Percentiles rank a stretch among this genome's conserved stretches.
Conservation (phyloP, 2,113 vertebrate genomes). For the Canis aureus region DNA sequence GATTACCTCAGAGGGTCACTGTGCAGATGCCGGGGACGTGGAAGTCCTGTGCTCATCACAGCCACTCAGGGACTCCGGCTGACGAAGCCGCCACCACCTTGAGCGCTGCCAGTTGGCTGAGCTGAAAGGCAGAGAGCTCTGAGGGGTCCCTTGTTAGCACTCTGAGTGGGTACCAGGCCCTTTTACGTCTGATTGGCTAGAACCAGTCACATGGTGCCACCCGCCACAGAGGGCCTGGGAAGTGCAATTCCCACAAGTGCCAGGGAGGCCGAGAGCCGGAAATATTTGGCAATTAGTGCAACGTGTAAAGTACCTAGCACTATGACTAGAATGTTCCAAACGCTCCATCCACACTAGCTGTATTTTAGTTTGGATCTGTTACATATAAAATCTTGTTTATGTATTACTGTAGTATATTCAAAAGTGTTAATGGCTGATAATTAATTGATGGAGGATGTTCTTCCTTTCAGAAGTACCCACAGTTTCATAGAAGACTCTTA, state of each 20-base stretch:
- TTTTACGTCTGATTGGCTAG: background rate
- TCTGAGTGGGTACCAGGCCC: background rate
- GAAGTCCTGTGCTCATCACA: background rate
- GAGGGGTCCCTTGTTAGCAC: background rate
- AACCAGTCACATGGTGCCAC: background rate
- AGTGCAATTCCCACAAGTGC: background rate
- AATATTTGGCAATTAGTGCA: background rate
- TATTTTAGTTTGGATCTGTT: background rate
- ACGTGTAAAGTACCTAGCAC: background rate
- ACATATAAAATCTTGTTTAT: background rate
- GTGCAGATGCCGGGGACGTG: background rate
- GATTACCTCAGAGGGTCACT: background rate
- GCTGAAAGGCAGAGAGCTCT: background rate
- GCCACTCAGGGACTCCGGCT: background rate
- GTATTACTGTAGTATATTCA: background rate
- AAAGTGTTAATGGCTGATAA: background rate
- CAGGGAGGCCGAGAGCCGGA: background rate
- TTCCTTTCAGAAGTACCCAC: background rate
- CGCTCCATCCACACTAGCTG: rapidly evolving
- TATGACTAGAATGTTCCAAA: background rate
- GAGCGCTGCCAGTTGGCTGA: background rate
- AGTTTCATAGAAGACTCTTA: background rate
- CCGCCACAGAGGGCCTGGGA: background rate
- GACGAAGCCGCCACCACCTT: background rate
- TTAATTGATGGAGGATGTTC: background rate